These are phyloP conservation scores for Heteronetta atricapilla DNA, from an alignment of 2,113 vertebrate genomes.

Conservation along the genomic window DNA sequence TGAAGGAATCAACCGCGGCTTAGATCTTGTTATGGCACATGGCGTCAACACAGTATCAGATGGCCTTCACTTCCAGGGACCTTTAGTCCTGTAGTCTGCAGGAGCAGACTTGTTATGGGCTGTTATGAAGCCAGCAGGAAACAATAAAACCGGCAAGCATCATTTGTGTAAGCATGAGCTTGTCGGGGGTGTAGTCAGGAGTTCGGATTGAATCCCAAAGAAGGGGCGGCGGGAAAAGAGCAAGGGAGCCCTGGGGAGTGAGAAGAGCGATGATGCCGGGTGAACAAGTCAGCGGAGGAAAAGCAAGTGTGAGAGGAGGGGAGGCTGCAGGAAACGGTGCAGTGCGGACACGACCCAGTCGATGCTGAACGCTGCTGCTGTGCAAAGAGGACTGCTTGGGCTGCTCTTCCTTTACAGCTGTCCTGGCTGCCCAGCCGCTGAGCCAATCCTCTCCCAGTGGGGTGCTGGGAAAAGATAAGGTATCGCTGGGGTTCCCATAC, in stretches of 20 bases:
- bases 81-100: neutral
- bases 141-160: neutral
- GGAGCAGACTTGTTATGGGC: neutral
- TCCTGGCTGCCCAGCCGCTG: neutral
- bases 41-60: neutral
- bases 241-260: neutral
- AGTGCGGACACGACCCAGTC: neutral
- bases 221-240: neutral
- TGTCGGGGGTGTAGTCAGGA: neutral
- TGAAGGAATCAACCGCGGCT: neutral
- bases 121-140: neutral
- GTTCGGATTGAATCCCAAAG: neutral
- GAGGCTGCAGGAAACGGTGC: neutral
- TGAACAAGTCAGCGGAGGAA: neutral
- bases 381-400: neutral
- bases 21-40: neutral
- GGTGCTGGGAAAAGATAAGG: accelerated
- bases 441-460: accelerated
- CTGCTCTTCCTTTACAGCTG: neutral
- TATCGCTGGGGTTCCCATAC: accelerated
- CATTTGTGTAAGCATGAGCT: neutral
- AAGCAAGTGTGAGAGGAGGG: neutral
- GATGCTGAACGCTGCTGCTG: neutral
- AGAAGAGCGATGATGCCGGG: neutral
- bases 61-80: neutral